Evolutionary conservation across 2,797 vertebrate genomes (phyloP), one percentile per base, ranked within the genome.

Genomic region (Octomys mimax): DNA sequence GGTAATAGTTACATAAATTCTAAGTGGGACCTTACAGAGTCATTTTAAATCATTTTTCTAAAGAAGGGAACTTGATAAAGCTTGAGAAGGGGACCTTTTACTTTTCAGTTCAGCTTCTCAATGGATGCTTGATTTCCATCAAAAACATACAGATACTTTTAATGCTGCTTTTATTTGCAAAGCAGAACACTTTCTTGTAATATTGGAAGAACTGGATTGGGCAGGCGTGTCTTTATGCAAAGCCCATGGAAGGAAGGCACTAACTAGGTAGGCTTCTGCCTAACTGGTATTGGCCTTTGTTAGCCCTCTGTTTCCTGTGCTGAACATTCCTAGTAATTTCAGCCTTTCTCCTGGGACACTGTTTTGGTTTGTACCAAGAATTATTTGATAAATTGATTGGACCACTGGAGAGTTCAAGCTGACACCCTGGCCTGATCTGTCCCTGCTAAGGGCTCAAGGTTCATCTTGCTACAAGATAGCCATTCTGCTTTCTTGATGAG

Each of bases 71-170:
- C 18, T 4, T 71, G 64, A 33, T 86, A 89, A 88, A 52, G 80
- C 26, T 13, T 87, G 36, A 7, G 5, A 19, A 57, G 36, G 66
- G 31, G 28, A 70, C 5, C 24, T 84, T 89, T 84, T 33, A 57
- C 2, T 80, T 28, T 52, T 81, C 24, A 81, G 59, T 68, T 79
- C 19, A 89, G 28, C 36, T 68, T 87, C 77, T 92, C 36, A 54
- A 28, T 87, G 87, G 42, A 79, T 87, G 39, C 77, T 87, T 95
- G 87, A 87, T 90, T 92, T 87, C n/a, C 22, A 39, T 16, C 4
- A 2, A 70, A 87, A 87, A 22, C 31, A 57, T 78, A 21, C 31
- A 82, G 19, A 78, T 78, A 2, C 9, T 92, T 70, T 28, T 59
- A 49, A 54, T 62, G 16, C 78, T 62, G 3, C 19, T 54, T 77